Conservation (phyloP, 1,140 invertebrate species). For the Meteorus sp. region DNA sequence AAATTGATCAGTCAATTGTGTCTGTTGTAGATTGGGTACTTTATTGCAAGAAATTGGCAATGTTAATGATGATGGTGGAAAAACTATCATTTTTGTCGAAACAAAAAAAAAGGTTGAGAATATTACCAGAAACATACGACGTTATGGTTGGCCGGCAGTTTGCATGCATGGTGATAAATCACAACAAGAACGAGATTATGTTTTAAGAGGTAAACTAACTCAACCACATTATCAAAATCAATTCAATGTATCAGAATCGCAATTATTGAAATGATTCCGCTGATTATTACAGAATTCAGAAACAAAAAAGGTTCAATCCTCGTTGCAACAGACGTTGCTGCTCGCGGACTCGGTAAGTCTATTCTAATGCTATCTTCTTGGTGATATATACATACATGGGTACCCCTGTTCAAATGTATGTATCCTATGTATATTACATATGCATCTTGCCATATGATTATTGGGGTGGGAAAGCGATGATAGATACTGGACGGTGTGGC, state of each 20-base stretch:
- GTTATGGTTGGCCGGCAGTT: conserved; percentile 88
- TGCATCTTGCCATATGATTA: conserved; percentile 2
- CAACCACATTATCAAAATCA: conserved; percentile 15
- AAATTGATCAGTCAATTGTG: no score
- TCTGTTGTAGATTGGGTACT: conserved; percentile 70
- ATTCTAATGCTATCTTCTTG: no score
- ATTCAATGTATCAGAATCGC: no score
- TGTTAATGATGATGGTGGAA: conserved; percentile 83
- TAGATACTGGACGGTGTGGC: conserved; percentile 45
- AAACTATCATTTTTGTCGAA: conserved; percentile 96
- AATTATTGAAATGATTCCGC: background rate
- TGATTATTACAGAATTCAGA: conserved; percentile 78
- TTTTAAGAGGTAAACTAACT: conserved; percentile 69
- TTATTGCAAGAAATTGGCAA: conserved; percentile 86
- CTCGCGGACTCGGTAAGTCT: conserved; percentile 96
- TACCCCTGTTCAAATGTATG: no score
- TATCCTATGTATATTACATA: no score
- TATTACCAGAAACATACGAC: conserved; percentile 84
- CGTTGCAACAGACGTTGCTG: conserved; percentile 98
- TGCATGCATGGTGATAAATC: conserved; percentile 98
- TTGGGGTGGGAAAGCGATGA: conserved; percentile 22
- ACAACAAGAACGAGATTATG: conserved; percentile 95
- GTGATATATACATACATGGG: no score
- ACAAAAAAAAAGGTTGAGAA: conserved; percentile 97
- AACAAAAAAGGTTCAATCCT: conserved; percentile 88